phyloP scores from a whole-genome alignment of 2,113 vertebrate species.

The Neotoma lepida region DNA sequence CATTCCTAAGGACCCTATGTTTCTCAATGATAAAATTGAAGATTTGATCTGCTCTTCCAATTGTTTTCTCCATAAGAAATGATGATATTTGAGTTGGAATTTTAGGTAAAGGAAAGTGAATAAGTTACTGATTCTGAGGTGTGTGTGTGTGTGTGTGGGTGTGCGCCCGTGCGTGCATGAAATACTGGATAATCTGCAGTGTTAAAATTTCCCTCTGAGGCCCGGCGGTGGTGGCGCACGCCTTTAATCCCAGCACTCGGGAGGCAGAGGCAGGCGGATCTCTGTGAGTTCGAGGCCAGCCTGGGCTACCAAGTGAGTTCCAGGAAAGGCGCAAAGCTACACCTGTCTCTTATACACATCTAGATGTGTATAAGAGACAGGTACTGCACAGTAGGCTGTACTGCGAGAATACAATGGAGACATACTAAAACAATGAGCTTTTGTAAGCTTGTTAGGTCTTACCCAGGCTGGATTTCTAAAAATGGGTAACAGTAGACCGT shows the following conservation, averaged over 20 bases:
- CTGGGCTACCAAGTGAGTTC: too few relatives aligned
- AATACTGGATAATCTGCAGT: background rate
- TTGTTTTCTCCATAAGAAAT: background rate
- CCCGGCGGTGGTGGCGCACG: too few relatives aligned
- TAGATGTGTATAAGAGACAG: too few relatives aligned
- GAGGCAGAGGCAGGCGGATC: too few relatives aligned
- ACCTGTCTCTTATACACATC: too few relatives aligned
- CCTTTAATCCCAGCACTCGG: too few relatives aligned
- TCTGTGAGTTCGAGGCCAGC: too few relatives aligned
- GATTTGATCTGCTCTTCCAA: background rate
- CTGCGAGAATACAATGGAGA: accelerated
- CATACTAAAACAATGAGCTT: background rate
- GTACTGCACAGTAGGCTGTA: too few relatives aligned
- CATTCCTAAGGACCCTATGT: background rate
- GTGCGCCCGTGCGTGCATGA: too few relatives aligned
- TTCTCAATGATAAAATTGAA: background rate
- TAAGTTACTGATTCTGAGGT: background rate
- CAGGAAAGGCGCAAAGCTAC: too few relatives aligned
- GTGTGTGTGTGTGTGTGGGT: background rate
- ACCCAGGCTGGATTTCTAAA: background rate
- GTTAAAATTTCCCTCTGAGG: background rate
- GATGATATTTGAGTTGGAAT: background rate
- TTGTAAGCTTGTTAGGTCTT: background rate
- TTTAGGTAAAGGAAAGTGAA: background rate
- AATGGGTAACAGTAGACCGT: background rate